Conservation (phyloP, 2,888 invertebrate species). For the Deilephila porcellus region DNA sequence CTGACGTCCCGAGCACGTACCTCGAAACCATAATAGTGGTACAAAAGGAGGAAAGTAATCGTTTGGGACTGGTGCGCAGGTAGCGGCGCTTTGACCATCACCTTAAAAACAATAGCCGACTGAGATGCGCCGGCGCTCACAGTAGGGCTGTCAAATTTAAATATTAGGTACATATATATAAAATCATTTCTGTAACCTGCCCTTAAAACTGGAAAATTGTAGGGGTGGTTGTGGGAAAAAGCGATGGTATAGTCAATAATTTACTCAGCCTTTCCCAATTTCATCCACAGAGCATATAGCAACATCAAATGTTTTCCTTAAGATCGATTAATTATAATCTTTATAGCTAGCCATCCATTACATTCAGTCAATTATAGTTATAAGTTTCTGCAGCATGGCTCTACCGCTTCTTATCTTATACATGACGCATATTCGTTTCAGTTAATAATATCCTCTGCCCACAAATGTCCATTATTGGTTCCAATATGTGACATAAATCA, state of each 20-base stretch:
- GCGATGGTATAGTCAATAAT: too few species aligned
- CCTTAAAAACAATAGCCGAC: slow-evolving; percentile 53
- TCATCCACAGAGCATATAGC: too few species aligned
- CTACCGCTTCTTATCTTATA: not conserved
- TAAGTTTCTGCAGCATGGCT: not conserved
- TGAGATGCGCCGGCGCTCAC: slow-evolving; percentile 47
- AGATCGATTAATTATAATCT: too few species aligned
- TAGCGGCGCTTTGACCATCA: slow-evolving; percentile 47
- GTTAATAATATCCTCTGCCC: slow-evolving; percentile 1
- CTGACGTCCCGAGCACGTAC: not conserved
- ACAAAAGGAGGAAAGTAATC: slow-evolving; percentile 43
- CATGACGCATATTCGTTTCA: not conserved
- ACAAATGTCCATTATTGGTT: slow-evolving; percentile 6
- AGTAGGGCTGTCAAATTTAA: slow-evolving; percentile 50
- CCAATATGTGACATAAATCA: slow-evolving; percentile 8
- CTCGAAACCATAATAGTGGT: slow-evolving; percentile 20
- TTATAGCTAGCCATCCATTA: too few species aligned
- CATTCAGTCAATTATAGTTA: too few species aligned
- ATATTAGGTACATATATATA: not conserved
- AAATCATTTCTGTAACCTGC: too few species aligned
- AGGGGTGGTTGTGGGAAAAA: too few species aligned
- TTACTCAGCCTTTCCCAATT: too few species aligned
- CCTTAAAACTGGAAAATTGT: too few species aligned
- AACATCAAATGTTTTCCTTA: too few species aligned
- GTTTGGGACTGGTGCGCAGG: slow-evolving; percentile 45